These are phyloP conservation scores for Macrostomum lignano DNA, from an alignment of 1,140 invertebrate species.

Conservation along the genomic window DNA sequence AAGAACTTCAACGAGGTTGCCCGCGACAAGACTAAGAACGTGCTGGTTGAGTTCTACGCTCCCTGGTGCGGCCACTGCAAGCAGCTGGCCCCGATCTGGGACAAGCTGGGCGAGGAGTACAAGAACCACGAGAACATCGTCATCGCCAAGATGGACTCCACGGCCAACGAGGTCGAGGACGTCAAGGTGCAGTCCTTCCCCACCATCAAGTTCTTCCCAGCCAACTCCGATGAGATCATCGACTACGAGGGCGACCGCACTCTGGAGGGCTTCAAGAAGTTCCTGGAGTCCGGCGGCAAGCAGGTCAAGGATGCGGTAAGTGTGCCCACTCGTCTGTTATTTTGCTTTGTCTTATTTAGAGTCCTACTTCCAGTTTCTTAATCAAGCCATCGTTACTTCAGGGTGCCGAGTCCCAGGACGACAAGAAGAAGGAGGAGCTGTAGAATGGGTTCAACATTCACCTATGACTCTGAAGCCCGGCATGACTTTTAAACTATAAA, in stretches of 20 bases:
- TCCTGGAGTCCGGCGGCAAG: slow-evolving; percentile 32
- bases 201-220: slow-evolving; percentile 75
- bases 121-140: slow-evolving; percentile 51
- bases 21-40: slow-evolving; percentile 56
- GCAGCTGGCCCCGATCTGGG: slow-evolving; percentile 75
- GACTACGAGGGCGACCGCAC: slow-evolving; percentile 82
- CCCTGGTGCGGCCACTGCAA: slow-evolving; percentile 89
- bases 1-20: slow-evolving; percentile 83
- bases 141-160: slow-evolving; percentile 93
- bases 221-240: slow-evolving; percentile 58
- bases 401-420: too few relatives aligned
- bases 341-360: too few relatives aligned
- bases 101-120: slow-evolving; percentile 53
- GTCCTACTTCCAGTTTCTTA: too few relatives aligned
- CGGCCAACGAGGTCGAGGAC: slow-evolving; percentile 66
- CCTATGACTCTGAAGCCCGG: too few relatives aligned
- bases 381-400: too few relatives aligned
- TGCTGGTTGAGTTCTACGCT: slow-evolving; percentile 92
- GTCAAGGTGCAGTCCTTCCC: slow-evolving; percentile 72
- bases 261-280: slow-evolving; percentile 62
- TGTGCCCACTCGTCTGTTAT: too few relatives aligned
- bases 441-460: too few relatives aligned
- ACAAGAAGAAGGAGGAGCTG: too few relatives aligned
- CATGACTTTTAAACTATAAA: too few relatives aligned
- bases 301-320: too few relatives aligned